These are phyloP conservation scores for Augiades crinisus DNA, from an alignment of 2,888 invertebrate species.

Conservation along the genomic window DNA sequence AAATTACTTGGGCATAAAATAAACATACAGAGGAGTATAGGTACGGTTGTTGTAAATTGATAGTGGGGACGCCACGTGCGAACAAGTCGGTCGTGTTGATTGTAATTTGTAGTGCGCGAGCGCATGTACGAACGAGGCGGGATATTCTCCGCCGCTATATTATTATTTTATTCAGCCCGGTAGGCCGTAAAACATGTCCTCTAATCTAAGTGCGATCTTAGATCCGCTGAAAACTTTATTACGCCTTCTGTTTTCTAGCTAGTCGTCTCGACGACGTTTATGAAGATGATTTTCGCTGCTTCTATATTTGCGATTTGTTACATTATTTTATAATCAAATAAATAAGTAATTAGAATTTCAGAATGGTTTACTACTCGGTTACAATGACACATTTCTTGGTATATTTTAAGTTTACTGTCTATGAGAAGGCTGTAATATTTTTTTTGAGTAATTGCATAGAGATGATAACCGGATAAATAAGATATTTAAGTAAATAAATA, in stretches of 20 bases:
- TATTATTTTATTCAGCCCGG: slow-evolving; percentile 15
- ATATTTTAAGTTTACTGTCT: no score
- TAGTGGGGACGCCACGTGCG: slow-evolving; percentile 71
- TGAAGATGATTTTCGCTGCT: no score
- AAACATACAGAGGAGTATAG: slow-evolving; percentile 48
- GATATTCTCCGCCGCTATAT: slow-evolving; percentile 49
- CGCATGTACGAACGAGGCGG: slow-evolving; percentile 51
- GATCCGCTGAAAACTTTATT: slow-evolving; percentile 16
- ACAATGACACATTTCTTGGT: no score
- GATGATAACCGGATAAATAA: no score
- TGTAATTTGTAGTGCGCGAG: slow-evolving; percentile 78
- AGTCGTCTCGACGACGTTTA: no score
- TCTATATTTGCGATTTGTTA: no score
- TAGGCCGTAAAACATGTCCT: slow-evolving; percentile 19
- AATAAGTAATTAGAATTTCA: no score
- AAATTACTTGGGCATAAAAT: slow-evolving; percentile 73
- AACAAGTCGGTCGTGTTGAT: slow-evolving; percentile 75
- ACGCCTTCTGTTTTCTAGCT: slow-evolving; percentile 15
- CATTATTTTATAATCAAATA: no score
- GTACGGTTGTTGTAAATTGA: slow-evolving; percentile 58
- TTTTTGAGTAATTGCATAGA: no score
- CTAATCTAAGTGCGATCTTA: slow-evolving; percentile 18
- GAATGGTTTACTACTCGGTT: no score
- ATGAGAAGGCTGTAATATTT: no score
- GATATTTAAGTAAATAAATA: no score